Percentiles rank a stretch among this genome's conserved stretches.
Evolutionary conservation across 2,113 vertebrate species (phyloP).

Genomic region (Amphiprion percula): DNA sequence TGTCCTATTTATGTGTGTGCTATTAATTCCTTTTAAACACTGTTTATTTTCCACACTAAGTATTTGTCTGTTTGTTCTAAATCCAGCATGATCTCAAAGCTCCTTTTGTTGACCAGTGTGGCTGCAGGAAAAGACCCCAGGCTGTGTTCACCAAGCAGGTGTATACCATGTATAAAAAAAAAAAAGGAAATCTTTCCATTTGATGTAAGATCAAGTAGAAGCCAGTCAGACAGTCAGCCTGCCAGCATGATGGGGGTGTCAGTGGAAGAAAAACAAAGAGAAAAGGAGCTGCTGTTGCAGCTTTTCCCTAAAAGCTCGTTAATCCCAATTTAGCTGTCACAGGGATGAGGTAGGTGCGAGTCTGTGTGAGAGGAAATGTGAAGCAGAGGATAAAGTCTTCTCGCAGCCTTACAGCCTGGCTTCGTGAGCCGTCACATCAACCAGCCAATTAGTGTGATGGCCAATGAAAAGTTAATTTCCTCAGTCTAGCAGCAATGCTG

Average conservation of each 20-base stretch:
- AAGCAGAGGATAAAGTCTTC: constrained; percentile 44
- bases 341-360: constrained; percentile 52
- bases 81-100: constrained; percentile 27
- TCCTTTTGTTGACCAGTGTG: constrained; percentile 37
- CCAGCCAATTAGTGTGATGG: constrained; percentile 67
- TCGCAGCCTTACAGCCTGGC: constrained; percentile 24
- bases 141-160: constrained; percentile 46
- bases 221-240: constrained; percentile 60
- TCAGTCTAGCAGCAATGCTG: not conserved
- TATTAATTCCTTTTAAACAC: not conserved
- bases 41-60: not conserved
- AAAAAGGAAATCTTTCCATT: constrained; percentile 51
- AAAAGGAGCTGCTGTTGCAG: constrained; percentile 59
- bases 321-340: constrained; percentile 78
- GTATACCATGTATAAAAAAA: constrained; percentile 31
- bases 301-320: constrained; percentile 75
- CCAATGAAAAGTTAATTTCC: constrained; percentile 69
- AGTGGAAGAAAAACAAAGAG: constrained; percentile 64
- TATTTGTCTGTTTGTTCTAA: constrained; percentile 4
- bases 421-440: constrained; percentile 58
- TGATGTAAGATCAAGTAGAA: constrained; percentile 73
- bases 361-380: constrained; percentile 33
- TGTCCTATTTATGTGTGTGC: constrained; percentile 16
- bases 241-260: constrained; percentile 58
- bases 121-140: constrained; percentile 17